phyloP scores from a whole-genome alignment of 2,113 vertebrate genomes.

The Oceanodroma tethys region DNA sequence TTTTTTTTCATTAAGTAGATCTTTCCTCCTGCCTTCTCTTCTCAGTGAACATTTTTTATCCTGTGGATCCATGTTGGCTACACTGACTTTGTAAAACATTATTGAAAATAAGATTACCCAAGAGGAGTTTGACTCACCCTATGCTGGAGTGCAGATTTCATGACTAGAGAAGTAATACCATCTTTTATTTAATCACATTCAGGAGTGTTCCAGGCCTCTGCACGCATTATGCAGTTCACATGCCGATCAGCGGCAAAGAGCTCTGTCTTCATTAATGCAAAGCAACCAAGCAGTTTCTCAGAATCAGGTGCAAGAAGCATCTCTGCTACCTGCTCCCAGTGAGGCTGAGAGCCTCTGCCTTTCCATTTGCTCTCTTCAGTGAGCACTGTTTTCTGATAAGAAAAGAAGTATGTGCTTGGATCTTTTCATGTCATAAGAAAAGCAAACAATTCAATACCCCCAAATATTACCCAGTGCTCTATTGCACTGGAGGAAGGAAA shows the following conservation, averaged over 20 bases:
- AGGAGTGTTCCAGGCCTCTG: not conserved
- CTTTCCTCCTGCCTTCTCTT: not conserved
- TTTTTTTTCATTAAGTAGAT: not conserved
- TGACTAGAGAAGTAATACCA: not conserved
- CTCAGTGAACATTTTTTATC: not conserved
- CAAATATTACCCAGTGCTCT: not conserved
- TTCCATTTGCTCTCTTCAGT: not conserved
- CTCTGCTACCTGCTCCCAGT: not conserved
- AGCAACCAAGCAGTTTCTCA: not conserved
- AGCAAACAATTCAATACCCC: not conserved
- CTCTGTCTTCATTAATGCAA: not conserved
- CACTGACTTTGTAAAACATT: not conserved
- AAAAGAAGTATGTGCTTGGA: not conserved
- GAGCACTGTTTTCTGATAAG: not conserved
- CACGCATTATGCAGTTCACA: not conserved
- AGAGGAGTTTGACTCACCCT: not conserved
- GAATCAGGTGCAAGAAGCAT: not conserved
- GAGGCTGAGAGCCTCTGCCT: not conserved
- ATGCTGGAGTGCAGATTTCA: not conserved
- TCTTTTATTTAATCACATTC: not conserved
- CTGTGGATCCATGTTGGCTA: not conserved
- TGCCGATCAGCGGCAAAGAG: not conserved
- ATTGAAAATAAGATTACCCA: not conserved
- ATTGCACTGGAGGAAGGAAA: not conserved
- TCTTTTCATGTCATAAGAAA: not conserved